Evolutionary conservation across 2,888 invertebrate species (phyloP).

Genomic region (Strigamia maritima): DNA sequence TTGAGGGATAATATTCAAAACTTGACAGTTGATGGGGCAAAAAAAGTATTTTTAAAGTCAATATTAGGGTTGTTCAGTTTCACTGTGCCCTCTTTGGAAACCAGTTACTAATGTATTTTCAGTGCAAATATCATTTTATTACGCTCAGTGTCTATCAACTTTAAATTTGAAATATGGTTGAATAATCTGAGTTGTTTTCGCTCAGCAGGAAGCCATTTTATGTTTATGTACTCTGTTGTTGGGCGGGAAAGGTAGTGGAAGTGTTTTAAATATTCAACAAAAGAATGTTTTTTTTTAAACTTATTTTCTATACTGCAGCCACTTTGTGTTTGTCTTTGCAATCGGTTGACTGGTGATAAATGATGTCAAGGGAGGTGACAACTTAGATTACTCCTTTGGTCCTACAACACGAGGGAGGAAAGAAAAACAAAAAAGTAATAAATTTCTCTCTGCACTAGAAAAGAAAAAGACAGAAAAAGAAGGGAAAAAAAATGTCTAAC

Average conservation of each 20-base stretch:
- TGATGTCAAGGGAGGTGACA: conserved; percentile 34
- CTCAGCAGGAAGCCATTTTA: conserved; percentile 30
- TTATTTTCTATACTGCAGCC: conserved; percentile 18
- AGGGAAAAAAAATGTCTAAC: conserved; percentile 1
- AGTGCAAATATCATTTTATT: background rate
- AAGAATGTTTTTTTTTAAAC: background rate
- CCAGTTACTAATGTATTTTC: background rate
- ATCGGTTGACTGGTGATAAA: conserved; percentile 34
- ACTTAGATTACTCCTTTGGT: conserved; percentile 34
- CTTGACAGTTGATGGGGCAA: background rate
- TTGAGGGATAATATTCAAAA: background rate
- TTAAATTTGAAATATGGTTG: conserved; percentile 25
- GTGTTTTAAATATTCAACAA: conserved; percentile 24
- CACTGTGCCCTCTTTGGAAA: background rate
- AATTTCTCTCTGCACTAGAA: conserved; percentile 17
- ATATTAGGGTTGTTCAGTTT: background rate
- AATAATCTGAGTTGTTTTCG: conserved; percentile 29
- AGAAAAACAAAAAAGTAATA: conserved; percentile 34
- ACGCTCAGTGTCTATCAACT: background rate
- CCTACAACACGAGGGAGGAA: conserved; percentile 34
- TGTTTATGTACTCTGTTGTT: conserved; percentile 3
- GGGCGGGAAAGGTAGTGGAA: background rate
- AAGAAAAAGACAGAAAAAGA: conserved; percentile 6
- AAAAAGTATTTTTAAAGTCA: background rate
- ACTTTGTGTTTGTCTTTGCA: conserved; percentile 32